Evolutionary conservation across 2,888 invertebrate genomes (phyloP), one percentile per base, ranked within the genome.

Genomic region (Dolichomitus sp.): DNA sequence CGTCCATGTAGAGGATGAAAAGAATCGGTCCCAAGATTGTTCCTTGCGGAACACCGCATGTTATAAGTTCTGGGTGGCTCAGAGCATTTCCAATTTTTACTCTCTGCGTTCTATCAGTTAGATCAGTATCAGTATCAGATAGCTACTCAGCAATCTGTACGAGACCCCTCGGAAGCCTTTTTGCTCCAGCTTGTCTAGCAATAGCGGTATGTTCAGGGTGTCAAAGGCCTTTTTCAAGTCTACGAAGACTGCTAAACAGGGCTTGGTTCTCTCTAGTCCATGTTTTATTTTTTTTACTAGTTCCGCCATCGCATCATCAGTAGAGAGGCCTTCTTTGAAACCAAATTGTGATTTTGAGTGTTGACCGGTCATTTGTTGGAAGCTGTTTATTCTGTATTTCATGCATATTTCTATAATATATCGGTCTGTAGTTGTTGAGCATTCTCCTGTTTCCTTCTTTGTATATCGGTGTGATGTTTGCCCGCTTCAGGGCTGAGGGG

Each of bases 141-240:
- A 45, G 1, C 30, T 40, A 6, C 14, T 0, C 42, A 66, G 9
- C 7, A 17, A 6, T 3, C 19, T n/a, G 4, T 48, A 12, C 7
- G 30, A 23, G 4, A 7, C 12, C 11, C 48, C 66, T 17, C 48
- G 14, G n/a, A 66, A 9, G 1, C 48, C 48, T 27, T 40, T 66
- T 0, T 14, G 12, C 3, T 66, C 48, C 48, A 50, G 48, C 27
- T 66, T 66, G 11, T 48, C 48, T 4, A 66, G 66, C 7, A 66
- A 17, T 5, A 66, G 57, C 27, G 57, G 57, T 14, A 59, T 59
- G 27, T 45, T 48, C 42, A 66, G 48, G 1, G 66, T 45, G 48
- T 48, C 66, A 14, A 66, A 66, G 27, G 66, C 66, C 27, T 66
- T 45, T 48, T 30, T 66, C 6, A 66, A 11, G 19, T 66, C 66